Base-by-base conservation (phyloP, 2,888 invertebrate genomes). In the Ectemnius continuus region DNA sequence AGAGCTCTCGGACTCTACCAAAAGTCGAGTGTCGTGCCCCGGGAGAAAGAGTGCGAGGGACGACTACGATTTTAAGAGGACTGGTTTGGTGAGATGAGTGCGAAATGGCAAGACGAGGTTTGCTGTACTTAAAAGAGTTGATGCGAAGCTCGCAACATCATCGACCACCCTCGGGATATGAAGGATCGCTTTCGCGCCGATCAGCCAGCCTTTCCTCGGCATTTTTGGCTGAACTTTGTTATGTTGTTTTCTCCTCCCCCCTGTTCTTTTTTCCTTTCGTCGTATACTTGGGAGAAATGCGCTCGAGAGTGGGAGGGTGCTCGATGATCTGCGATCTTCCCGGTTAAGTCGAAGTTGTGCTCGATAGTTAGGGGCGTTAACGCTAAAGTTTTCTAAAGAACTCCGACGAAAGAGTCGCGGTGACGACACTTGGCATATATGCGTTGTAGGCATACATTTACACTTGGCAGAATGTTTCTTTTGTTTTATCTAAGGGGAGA, bases 51-150 rank as follows among this genome's bases (percentile, higher is more conserved):
- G 46, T 26, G 45, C 13, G 46, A 18, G 14, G 14, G 63, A 36
- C 11, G 23, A 73, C 58, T 5, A 57, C 47, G 8, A 57, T 57
- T 70, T 16, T 52, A 13, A 52, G 8, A 13, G 16, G 52, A 16
- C 52, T 16, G n/a, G 16, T 16, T 52, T 58, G 46, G 61, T 16
- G 63, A 18, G 59, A 62, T 26, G n/a, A 47, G 4, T 6, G 36
- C 11, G 11, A 26, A 60, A 65, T 59, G 62, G 36, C 56, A 46
- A 71, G 20, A 68, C 61, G 67, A 69, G 70, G 74, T 83, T 85
- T 84, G 77, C 83, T 86, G 87, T 88, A 88, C 87, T 88, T 88
- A 86, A 87, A 86, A 87, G 73, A 60, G 65, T 69, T 62, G 48
- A 70, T 18, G 45, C 13, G n/a, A 62, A 67, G 14, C 16, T 52